These are phyloP conservation scores for Poecilia gillii DNA, from an alignment of 2,797 vertebrate genomes.

Conservation along the genomic window DNA sequence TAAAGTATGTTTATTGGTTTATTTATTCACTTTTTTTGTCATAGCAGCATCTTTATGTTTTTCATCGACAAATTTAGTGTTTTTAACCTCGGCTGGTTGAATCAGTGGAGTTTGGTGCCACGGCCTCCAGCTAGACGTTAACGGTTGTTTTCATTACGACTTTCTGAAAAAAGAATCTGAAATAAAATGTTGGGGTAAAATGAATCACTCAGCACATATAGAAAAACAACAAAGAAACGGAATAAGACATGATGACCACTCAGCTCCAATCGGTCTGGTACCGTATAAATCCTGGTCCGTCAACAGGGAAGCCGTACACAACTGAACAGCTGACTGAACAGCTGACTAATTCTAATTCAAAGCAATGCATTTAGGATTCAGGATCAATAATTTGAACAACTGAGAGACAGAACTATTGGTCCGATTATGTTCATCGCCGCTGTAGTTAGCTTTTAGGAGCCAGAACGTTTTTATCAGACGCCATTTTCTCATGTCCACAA, in stretches of 20 bases:
- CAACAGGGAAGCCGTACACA: not conserved
- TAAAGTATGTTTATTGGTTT: too few species aligned
- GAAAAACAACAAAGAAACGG: not conserved
- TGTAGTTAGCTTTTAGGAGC: constrained; percentile 32
- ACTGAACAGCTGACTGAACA: constrained; percentile 26
- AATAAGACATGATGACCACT: constrained; percentile 1
- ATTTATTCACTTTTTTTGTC: too few species aligned
- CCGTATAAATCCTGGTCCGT: not conserved
- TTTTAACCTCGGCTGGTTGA: too few species aligned
- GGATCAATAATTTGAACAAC: constrained; percentile 56
- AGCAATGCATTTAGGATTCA: constrained; percentile 10
- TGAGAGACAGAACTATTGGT: not conserved
- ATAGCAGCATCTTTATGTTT: too few species aligned
- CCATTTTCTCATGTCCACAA: constrained; percentile 19
- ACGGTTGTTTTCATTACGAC: too few species aligned
- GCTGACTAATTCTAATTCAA: not conserved
- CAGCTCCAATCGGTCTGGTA: not conserved
- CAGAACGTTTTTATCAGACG: constrained; percentile 28
- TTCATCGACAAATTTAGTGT: too few species aligned
- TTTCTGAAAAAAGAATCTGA: too few species aligned
- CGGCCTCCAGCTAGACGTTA: too few species aligned
- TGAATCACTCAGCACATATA: not conserved
- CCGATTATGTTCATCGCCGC: constrained; percentile 21
- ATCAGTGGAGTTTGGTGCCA: too few species aligned
- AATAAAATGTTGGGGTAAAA: not conserved